Percentiles rank a stretch among this genome's conserved stretches.
Evolutionary conservation across 1,140 invertebrate species (phyloP).

Genomic region (Bombus waltoni): DNA sequence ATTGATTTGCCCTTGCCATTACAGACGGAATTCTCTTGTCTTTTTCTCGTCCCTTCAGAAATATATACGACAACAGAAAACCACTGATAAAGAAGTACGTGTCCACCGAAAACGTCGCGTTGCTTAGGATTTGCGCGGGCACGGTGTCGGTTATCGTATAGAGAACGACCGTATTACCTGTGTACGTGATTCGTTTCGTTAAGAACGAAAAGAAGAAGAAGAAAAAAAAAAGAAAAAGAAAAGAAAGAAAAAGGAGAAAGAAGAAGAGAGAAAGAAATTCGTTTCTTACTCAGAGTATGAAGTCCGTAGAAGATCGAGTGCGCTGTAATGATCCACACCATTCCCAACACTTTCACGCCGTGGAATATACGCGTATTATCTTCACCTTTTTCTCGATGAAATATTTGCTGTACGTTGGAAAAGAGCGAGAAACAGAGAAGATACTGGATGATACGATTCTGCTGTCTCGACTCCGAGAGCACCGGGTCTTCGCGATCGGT

Average conservation of each 20-base stretch:
- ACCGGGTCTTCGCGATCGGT: conserved; percentile 47
- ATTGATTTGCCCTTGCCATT: conserved; percentile 66
- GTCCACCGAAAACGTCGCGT: conserved; percentile 81
- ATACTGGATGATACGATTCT: conserved; percentile 59
- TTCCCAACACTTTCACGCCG: conserved; percentile 80
- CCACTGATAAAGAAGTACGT: conserved; percentile 83
- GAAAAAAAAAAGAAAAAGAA: too few species aligned
- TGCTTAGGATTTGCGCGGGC: conserved; percentile 76
- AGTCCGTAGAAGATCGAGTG: conserved; percentile 79
- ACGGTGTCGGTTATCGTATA: conserved; percentile 74
- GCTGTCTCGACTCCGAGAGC: neutral
- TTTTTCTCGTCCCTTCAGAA: conserved; percentile 71
- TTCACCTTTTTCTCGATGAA: conserved; percentile 64
- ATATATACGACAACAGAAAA: conserved; percentile 79
- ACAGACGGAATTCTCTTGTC: conserved; percentile 64
- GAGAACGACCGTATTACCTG: conserved; percentile 74
- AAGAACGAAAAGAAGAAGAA: too few species aligned
- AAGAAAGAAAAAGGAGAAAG: too few species aligned
- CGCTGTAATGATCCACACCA: conserved; percentile 82
- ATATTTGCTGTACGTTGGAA: conserved; percentile 76
- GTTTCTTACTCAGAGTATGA: neutral
- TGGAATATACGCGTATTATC: conserved; percentile 77
- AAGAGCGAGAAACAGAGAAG: conserved; percentile 80
- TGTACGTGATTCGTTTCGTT: neutral
- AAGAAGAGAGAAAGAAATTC: neutral